Evolutionary conservation across 2,888 invertebrate species (phyloP).

Genomic region (Ceraclea dissimilis): DNA sequence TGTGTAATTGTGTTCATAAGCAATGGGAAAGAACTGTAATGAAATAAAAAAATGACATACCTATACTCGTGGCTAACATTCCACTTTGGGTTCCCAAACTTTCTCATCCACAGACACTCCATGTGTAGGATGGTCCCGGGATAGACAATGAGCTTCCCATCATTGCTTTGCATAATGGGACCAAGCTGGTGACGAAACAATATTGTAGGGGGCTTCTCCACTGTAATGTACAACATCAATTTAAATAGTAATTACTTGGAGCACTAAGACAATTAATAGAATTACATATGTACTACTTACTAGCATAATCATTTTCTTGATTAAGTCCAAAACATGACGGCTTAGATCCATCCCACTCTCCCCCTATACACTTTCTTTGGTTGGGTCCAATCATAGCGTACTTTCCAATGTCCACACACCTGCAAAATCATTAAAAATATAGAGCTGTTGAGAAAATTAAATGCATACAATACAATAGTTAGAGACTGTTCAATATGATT

Average conservation of each 20-base stretch:
- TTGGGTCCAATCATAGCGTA: slow-evolving; percentile 73
- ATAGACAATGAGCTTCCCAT: slow-evolving; percentile 77
- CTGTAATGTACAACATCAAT: too few species aligned
- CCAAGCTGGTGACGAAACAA: slow-evolving; percentile 74
- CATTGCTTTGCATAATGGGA: slow-evolving; percentile 80
- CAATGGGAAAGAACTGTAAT: too few species aligned
- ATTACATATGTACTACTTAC: slow-evolving; percentile 41
- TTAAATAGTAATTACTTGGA: not conserved
- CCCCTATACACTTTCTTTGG: slow-evolving; percentile 63
- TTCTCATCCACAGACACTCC: slow-evolving; percentile 82
- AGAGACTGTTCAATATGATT: too few species aligned
- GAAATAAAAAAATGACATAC: too few species aligned
- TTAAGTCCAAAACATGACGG: slow-evolving; percentile 75
- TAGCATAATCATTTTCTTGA: slow-evolving; percentile 80
- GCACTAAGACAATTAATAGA: not conserved
- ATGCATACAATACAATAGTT: too few species aligned
- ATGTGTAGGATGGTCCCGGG: slow-evolving; percentile 80
- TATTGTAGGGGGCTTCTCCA: slow-evolving; percentile 81
- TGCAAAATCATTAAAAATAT: slow-evolving; percentile 28
- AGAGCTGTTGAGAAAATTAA: not conserved
- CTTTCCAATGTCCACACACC: slow-evolving; percentile 82
- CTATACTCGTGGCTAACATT: slow-evolving; percentile 62
- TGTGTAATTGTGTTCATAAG: too few species aligned
- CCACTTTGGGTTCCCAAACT: slow-evolving; percentile 83
- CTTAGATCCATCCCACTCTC: slow-evolving; percentile 73